Conservation (phyloP, 2,113 vertebrate genomes). For the Uria aalge region DNA sequence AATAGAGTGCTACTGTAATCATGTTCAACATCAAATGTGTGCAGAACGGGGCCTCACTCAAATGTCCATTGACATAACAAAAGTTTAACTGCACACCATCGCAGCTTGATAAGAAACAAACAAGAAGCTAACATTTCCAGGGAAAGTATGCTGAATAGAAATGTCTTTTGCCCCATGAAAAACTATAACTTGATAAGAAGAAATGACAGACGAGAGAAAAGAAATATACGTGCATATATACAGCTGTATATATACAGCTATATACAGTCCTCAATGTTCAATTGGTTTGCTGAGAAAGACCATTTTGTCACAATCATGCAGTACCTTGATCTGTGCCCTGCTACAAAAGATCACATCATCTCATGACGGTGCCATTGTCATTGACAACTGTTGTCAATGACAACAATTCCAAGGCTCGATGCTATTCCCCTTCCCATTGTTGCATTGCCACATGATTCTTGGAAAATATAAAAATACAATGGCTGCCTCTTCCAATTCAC, state of each 20-base stretch:
- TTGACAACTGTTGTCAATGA: neutral
- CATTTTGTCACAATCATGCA: neutral
- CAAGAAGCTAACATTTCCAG: neutral
- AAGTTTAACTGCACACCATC: neutral
- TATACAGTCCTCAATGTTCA: accelerated
- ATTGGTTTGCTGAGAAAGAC: neutral
- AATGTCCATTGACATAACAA: neutral
- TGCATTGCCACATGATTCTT: neutral
- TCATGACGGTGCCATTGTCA: neutral
- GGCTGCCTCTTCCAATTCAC: neutral
- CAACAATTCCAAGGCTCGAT: neutral
- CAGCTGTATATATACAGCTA: too few relatives aligned
- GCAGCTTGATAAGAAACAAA: neutral
- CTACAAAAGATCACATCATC: neutral
- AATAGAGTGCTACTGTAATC: neutral
- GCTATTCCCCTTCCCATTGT: neutral
- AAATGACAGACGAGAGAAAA: neutral
- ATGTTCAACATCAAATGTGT: neutral
- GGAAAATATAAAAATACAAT: neutral
- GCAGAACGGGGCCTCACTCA: neutral
- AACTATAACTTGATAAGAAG: neutral
- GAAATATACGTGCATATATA: neutral
- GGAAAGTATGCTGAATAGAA: neutral
- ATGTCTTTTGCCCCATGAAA: neutral
- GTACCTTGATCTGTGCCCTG: neutral